Evolutionary conservation across 2,113 vertebrate species (phyloP).

Genomic region (Chroicocephalus ridibundus): DNA sequence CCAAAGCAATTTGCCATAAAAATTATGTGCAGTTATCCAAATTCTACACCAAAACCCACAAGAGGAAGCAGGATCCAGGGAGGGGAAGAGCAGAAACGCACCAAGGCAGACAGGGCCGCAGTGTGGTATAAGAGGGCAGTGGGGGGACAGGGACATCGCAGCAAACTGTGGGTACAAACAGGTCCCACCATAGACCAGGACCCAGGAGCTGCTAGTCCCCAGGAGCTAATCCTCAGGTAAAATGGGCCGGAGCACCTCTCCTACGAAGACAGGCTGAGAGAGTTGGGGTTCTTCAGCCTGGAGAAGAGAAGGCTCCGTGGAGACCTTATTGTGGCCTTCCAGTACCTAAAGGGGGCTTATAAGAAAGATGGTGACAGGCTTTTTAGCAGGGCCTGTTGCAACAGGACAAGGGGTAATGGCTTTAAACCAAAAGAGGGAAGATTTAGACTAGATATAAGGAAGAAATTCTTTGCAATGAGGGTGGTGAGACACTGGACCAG

Average conservation of each 20-base stretch:
- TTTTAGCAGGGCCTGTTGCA: not conserved
- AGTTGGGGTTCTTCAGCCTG: no score
- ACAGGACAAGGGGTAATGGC: not conserved
- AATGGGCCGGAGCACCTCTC: not conserved
- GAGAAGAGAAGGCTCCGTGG: not conserved
- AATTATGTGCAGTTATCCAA: not conserved
- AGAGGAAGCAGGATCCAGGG: not conserved
- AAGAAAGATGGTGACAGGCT: not conserved
- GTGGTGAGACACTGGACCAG: not conserved
- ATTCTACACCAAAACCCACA: not conserved
- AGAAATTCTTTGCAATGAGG: not conserved
- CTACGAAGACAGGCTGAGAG: not conserved
- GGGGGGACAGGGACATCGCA: not conserved
- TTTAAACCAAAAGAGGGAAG: not conserved
- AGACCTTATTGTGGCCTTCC: not conserved
- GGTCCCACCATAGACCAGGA: not conserved
- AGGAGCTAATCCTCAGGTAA: not conserved
- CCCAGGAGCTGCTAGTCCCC: not conserved
- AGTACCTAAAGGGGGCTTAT: not conserved
- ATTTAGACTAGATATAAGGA: not conserved
- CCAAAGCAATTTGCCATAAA: constrained; percentile 8
- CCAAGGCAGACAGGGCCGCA: not conserved
- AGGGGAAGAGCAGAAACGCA: not conserved
- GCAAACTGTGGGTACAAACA: not conserved
- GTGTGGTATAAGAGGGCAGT: not conserved